These are phyloP conservation scores for Enteromius trimaculatus DNA, from an alignment of 2,797 vertebrate genomes.

Conservation along the genomic window DNA sequence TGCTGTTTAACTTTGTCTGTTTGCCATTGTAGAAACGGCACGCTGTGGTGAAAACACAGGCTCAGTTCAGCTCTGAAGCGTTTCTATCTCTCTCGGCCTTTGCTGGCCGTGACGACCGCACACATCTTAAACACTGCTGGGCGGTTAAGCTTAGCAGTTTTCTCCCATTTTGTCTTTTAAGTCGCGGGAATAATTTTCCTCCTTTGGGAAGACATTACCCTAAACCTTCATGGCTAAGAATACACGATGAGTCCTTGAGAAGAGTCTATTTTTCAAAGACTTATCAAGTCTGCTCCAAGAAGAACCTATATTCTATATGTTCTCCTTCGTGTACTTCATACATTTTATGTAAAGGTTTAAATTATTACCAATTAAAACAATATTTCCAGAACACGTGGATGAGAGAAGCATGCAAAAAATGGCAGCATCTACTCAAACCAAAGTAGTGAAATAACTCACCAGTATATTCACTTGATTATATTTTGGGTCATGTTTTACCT, in stretches of 20 bases:
- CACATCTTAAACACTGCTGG: slow-evolving; percentile 78
- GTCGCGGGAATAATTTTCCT: slow-evolving; percentile 79
- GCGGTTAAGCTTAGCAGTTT: slow-evolving; percentile 29
- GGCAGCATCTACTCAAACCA: background rate
- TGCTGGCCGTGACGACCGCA: slow-evolving; percentile 78
- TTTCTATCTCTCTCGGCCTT: slow-evolving; percentile 75
- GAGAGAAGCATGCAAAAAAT: background rate
- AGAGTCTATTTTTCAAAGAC: slow-evolving; percentile 28
- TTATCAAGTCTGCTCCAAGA: background rate
- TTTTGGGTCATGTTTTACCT: background rate
- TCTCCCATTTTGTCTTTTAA: slow-evolving; percentile 71
- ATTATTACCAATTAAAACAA: background rate
- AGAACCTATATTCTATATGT: background rate
- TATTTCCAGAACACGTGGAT: background rate
- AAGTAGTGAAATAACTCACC: background rate
- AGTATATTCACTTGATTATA: background rate
- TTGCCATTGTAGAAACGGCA: slow-evolving; percentile 78
- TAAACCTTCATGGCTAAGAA: slow-evolving; percentile 77
- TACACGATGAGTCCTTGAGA: slow-evolving; percentile 32
- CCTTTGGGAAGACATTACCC: slow-evolving; percentile 77
- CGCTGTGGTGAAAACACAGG: slow-evolving; percentile 76
- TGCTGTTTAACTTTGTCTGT: slow-evolving; percentile 83
- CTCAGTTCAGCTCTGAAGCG: slow-evolving; percentile 70
- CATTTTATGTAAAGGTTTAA: background rate
- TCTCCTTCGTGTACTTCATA: background rate